phyloP scores from a whole-genome alignment of 2,797 vertebrate species.

The Phrynocephalus vlangalii region DNA sequence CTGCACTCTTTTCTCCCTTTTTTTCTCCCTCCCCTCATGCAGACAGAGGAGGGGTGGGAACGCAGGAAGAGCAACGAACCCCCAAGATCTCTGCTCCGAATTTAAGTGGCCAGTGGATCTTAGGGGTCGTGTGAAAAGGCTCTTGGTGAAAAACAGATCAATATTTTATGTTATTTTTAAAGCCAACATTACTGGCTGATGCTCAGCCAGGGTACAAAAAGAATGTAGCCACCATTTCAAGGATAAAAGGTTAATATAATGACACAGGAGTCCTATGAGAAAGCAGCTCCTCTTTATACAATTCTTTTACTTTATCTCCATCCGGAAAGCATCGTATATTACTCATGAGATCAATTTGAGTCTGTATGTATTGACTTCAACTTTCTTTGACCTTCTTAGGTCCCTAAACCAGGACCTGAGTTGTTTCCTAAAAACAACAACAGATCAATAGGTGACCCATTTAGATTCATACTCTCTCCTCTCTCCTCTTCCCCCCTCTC shows the following conservation, averaged over 20 bases:
- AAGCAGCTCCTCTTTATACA: not conserved
- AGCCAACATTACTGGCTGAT: not conserved
- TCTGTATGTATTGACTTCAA: constrained; percentile 2
- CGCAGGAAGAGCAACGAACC: too few relatives aligned
- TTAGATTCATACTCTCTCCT: not conserved
- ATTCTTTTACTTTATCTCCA: not conserved
- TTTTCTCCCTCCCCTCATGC: too few relatives aligned
- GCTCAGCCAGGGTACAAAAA: not conserved
- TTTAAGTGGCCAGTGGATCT: too few relatives aligned
- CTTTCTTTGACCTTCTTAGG: constrained; percentile 16
- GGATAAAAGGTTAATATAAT: not conserved
- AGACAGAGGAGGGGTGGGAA: too few relatives aligned
- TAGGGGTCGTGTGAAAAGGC: too few relatives aligned
- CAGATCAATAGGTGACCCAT: constrained; percentile 14
- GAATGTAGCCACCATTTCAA: not conserved
- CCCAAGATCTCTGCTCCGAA: too few relatives aligned
- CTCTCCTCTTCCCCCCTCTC: too few relatives aligned
- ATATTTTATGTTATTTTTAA: not conserved
- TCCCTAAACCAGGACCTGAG: not conserved
- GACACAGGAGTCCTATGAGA: not conserved
- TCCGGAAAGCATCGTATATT: not conserved
- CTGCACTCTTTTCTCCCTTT: too few relatives aligned
- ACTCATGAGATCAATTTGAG: constrained; percentile 21
- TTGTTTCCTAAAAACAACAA: not conserved
- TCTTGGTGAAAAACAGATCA: constrained; percentile 12